Evolutionary conservation across 2,888 invertebrate genomes (phyloP).

Genomic region (Chesias legatella): DNA sequence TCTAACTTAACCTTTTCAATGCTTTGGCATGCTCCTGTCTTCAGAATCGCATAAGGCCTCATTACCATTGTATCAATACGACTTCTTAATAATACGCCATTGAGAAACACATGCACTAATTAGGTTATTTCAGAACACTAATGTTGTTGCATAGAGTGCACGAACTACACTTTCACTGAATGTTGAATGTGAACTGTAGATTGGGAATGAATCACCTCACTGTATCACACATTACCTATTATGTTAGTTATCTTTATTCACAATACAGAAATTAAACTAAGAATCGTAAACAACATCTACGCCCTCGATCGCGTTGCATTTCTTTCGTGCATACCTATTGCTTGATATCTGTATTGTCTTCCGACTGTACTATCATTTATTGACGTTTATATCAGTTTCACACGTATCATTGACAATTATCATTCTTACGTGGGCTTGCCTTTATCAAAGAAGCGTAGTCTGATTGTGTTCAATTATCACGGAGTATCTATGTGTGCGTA

Average conservation of each 20-base stretch:
- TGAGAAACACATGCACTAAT: slow-evolving; percentile 12
- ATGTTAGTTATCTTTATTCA: neutral
- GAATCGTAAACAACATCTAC: no score
- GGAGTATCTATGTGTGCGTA: no score
- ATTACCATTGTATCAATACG: neutral
- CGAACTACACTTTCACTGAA: slow-evolving; percentile 38
- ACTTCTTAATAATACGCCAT: slow-evolving; percentile 4
- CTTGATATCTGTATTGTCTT: no score
- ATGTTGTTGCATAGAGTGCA: slow-evolving; percentile 47
- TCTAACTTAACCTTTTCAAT: neutral
- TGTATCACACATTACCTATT: slow-evolving; percentile 6
- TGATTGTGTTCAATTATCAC: neutral
- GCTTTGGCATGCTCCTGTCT: neutral
- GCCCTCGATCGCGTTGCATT: no score
- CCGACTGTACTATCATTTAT: no score
- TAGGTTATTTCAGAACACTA: slow-evolving; percentile 12
- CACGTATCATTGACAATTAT: no score
- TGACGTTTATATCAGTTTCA: slow-evolving; percentile 1
- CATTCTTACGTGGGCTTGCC: neutral
- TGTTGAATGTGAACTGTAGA: slow-evolving; percentile 76
- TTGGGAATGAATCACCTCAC: slow-evolving; percentile 49
- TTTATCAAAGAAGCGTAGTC: slow-evolving; percentile 1
- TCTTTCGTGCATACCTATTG: no score
- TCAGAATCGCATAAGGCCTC: neutral
- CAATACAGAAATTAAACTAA: no score